A percentile compares a stretch with the other conserved stretches of the same genome.
Evolutionary conservation across 2,113 vertebrate genomes (phyloP).

Genomic region (Gobiocypris rarus): DNA sequence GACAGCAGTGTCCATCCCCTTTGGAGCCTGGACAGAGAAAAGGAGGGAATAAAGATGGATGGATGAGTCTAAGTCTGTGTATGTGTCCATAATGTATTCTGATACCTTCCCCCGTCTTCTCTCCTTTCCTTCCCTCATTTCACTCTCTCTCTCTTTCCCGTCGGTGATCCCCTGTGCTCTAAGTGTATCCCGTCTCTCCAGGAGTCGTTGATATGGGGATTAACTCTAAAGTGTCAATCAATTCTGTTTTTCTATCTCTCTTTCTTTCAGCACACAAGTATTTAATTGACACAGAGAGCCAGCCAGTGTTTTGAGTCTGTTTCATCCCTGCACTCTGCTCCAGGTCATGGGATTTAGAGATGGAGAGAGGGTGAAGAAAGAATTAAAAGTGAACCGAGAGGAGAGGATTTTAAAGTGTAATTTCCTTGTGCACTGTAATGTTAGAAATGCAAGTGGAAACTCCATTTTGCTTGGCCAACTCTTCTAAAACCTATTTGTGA

Average conservation of each 20-base stretch:
- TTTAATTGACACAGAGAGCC: conserved; percentile 68
- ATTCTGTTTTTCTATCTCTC: conserved; percentile 59
- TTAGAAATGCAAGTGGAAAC: conserved; percentile 2
- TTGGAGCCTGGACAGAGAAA: neutral
- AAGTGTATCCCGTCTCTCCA: conserved; percentile 56
- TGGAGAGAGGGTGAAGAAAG: conserved; percentile 28
- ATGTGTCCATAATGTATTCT: conserved; percentile 19
- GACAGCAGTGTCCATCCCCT: neutral
- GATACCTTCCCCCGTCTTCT: neutral
- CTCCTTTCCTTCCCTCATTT: neutral
- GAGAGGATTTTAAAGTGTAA: conserved; percentile 31
- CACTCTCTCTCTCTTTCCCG: conserved; percentile 57
- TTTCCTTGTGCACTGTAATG: conserved; percentile 16
- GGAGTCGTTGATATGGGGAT: conserved; percentile 71
- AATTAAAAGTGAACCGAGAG: conserved; percentile 10
- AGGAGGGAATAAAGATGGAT: neutral
- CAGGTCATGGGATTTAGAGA: conserved; percentile 57
- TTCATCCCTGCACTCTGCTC: conserved; percentile 60
- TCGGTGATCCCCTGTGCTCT: conserved; percentile 56
- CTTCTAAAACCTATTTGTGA: neutral
- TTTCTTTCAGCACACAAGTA: conserved; percentile 50
- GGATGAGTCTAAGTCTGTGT: neutral
- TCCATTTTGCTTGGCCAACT: neutral
- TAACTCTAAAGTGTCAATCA: conserved; percentile 79
- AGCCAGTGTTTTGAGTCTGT: conserved; percentile 56